These are phyloP conservation scores for Chelon labrosus DNA, from an alignment of 2,797 vertebrate genomes.

Conservation along the genomic window DNA sequence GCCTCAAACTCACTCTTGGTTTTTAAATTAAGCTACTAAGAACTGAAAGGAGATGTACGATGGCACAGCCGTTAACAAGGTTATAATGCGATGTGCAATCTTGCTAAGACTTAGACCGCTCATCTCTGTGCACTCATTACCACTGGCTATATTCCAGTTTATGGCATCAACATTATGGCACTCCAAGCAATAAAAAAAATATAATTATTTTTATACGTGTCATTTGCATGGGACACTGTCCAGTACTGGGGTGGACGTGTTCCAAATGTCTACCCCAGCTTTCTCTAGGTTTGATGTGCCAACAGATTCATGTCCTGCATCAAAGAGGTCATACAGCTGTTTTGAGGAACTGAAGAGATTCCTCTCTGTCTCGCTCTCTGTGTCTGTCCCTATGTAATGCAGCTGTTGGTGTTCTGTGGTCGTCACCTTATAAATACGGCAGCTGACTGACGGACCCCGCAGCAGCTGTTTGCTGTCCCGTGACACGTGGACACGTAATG, in stretches of 20 bases:
- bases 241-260: not conserved
- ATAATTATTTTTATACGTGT: not conserved
- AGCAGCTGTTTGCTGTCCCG: slow-evolving; percentile 59
- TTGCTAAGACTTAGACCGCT: too few species aligned
- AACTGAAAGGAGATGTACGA: too few species aligned
- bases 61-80: too few species aligned
- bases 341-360: slow-evolving; percentile 11
- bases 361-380: slow-evolving; percentile 18
- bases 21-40: too few species aligned
- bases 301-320: not conserved
- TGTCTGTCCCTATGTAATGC: slow-evolving; percentile 48
- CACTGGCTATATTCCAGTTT: not conserved
- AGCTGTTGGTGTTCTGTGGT: slow-evolving; percentile 64
- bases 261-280: not conserved
- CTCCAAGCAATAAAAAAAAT: not conserved
- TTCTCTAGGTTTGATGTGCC: not conserved
- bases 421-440: slow-evolving; percentile 70
- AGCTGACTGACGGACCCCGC: slow-evolving; percentile 61
- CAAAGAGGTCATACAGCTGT: not conserved
- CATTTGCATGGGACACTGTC: not conserved
- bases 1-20: too few species aligned
- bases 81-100: too few species aligned
- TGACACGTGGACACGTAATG: slow-evolving; percentile 30
- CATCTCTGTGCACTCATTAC: not conserved
- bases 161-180: not conserved